Base-by-base conservation (phyloP, 2,113 vertebrate species). In the Sula dactylatra region DNA sequence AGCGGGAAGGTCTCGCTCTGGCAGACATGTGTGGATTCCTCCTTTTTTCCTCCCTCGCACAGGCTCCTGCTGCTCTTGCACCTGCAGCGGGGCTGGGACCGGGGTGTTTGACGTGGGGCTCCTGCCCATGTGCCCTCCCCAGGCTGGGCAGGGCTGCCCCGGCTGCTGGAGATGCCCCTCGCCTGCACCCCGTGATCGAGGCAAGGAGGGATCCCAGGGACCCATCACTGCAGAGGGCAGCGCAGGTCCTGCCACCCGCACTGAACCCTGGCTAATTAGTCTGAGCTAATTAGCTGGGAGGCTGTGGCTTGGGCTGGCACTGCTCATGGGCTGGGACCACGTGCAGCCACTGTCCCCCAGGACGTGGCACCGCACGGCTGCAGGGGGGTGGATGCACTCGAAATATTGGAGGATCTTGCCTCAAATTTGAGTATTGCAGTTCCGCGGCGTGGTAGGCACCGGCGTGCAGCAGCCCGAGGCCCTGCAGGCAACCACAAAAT, bases 1-100 rank as follows among this genome's bases (percentile, higher is more conserved):
- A 31, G 71, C 62, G 14, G 91, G 82, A 92, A 79, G 91, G 91
- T 67, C 95, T 64, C 17, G 31, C 93, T 96, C 85, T 90, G 96
- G 82, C 94, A 36, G 66, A 54, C 94, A 79, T 32, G 78, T 89
- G 93, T 20, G 74, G 36, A 17, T 86, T 79, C 93, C 54, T 86
- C 67, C 55, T 84, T 61, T 55, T 62, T 72, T 66, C 88, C 42
- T 69, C n/a, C 70, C 62, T 40, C 4, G 7, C 29, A 1, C 4
- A 4, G 20, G 73, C 32, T 85, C 95, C 82, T 0, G 27, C 81
- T 83, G 85, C 79, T 88, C 85, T 90, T 10, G 45, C 80, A 83
- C 83, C 94, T 89, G 93, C 4, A 13, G 4, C 8, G 6, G 44
- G 56, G 52, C 34, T 22, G 80, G 73, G 21, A 44, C 9, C 0